Evolutionary conservation across 2,113 vertebrate species (phyloP).

Genomic region (Psittacula cyanocephala): DNA sequence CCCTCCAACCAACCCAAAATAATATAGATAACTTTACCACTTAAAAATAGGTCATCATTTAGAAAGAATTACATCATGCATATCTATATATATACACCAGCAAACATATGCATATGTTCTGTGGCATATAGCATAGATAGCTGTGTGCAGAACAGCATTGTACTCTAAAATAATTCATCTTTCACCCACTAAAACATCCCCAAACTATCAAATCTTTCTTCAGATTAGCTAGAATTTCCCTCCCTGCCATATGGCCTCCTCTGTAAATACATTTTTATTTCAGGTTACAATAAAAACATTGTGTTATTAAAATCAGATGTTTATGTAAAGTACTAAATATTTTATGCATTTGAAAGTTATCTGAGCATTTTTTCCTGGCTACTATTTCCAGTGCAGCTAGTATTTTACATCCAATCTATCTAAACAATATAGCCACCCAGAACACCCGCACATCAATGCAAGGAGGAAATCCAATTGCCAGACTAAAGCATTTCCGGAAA

Average conservation of each 20-base stretch:
- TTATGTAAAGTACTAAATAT: constrained; percentile 22
- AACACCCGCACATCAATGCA: fast-evolving
- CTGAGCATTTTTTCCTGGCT: neutral
- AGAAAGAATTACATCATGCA: neutral
- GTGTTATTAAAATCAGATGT: constrained; percentile 61
- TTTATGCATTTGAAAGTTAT: constrained; percentile 30
- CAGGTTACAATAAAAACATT: constrained; percentile 26
- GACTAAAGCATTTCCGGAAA: neutral
- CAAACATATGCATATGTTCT: neutral
- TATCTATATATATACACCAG: neutral
- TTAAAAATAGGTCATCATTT: neutral
- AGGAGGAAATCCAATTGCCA: neutral
- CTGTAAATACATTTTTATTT: constrained; percentile 62
- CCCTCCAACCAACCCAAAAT: fast-evolving
- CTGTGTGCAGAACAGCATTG: neutral
- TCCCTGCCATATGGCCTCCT: neutral
- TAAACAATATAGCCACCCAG: neutral
- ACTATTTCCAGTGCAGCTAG: constrained; percentile 1
- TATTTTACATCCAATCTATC: neutral
- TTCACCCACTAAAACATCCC: neutral
- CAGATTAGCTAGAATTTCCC: neutral
- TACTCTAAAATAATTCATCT: neutral
- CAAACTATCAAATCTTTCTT: neutral
- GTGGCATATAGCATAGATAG: neutral
- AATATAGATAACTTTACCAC: neutral